Evolutionary conservation across 2,797 vertebrate species (phyloP).

Genomic region (Melanotaenia maccullochi): DNA sequence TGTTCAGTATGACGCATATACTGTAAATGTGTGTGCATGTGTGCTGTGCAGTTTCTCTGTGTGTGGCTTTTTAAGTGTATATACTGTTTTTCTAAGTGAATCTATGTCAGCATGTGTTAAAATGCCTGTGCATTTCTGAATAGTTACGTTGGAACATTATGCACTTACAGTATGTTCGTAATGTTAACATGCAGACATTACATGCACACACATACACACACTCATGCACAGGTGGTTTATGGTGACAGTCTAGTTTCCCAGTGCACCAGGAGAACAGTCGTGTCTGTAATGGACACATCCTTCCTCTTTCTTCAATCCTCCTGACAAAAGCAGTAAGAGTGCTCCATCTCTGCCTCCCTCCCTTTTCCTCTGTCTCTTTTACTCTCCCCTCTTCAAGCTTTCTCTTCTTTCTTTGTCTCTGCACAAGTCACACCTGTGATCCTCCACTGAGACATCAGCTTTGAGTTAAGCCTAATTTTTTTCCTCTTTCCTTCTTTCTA

Average conservation of each 20-base stretch:
- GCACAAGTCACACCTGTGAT: conserved; percentile 74
- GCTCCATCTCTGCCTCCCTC: conserved; percentile 53
- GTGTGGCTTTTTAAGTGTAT: conserved; percentile 1
- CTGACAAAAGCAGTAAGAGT: conserved; percentile 65
- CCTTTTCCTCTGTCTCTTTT: conserved; percentile 23
- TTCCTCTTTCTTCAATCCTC: conserved; percentile 67
- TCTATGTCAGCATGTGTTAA: conserved; percentile 4
- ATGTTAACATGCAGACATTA: background rate
- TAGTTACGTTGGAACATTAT: background rate
- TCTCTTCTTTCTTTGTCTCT: conserved; percentile 57
- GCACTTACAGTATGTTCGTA: background rate
- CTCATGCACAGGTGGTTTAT: conserved; percentile 60
- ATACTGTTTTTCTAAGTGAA: background rate
- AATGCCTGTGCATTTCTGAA: background rate
- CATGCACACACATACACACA: conserved; percentile 8
- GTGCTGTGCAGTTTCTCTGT: background rate
- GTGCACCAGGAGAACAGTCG: conserved; percentile 61
- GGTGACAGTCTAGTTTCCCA: conserved; percentile 65
- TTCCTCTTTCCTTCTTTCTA: conserved; percentile 29
- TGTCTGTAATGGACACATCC: conserved; percentile 73
- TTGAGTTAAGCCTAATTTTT: conserved; percentile 55
- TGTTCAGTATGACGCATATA: conserved; percentile 23
- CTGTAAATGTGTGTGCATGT: conserved; percentile 4
- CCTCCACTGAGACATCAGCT: conserved; percentile 61
- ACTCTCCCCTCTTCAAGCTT: conserved; percentile 40